phyloP scores from a whole-genome alignment of 2,113 vertebrate species.

The Hyaena hyaena region DNA sequence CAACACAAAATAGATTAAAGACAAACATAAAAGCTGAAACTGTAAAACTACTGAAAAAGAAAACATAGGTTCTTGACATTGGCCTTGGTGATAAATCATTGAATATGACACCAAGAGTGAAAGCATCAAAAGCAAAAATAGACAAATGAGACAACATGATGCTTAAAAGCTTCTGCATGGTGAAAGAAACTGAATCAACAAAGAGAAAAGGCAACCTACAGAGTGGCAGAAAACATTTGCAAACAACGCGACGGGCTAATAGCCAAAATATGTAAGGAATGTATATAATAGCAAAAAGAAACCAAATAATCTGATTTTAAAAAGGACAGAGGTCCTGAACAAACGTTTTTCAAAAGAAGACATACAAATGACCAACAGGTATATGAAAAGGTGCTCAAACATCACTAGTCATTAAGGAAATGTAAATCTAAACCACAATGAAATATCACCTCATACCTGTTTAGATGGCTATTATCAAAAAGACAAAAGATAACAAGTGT shows the following conservation, averaged over 20 bases:
- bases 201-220: neutral
- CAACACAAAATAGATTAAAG: neutral
- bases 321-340: neutral
- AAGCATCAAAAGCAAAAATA: neutral
- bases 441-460: neutral
- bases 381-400: neutral
- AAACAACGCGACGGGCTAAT: neutral
- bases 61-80: neutral
- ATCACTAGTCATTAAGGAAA: neutral
- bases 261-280: neutral
- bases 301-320: neutral
- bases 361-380: neutral
- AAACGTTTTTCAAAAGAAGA: neutral
- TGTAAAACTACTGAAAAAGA: neutral
- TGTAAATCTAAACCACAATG: neutral
- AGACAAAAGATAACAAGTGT: neutral
- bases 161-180: neutral
- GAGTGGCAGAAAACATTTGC: neutral
- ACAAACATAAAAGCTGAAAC: neutral
- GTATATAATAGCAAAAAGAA: neutral
- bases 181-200: neutral
- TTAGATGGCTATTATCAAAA: neutral
- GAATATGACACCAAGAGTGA: neutral
- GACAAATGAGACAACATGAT: neutral
- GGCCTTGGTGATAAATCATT: neutral